phyloP scores from a whole-genome alignment of 2,888 invertebrate species.

The Sipha maydis region DNA sequence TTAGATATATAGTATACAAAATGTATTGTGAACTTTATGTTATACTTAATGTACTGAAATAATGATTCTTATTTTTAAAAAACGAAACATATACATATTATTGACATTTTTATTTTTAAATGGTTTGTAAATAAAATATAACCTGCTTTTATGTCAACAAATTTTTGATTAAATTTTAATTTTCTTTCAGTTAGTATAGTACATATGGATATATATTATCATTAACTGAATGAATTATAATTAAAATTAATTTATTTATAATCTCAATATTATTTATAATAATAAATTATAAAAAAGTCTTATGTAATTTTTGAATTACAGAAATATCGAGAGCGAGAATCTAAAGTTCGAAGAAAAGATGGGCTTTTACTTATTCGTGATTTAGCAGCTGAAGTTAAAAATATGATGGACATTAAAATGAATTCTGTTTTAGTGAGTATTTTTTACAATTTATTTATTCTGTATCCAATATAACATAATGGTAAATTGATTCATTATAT shows the following conservation, averaged over 20 bases:
- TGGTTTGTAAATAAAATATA: neutral
- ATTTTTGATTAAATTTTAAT: neutral
- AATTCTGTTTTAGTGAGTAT: constrained; percentile 87
- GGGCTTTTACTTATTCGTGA: constrained; percentile 86
- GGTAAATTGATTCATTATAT: neutral
- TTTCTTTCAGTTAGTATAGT: neutral
- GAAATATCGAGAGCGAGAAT: constrained; percentile 84
- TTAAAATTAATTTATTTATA: neutral
- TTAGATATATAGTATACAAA: no score
- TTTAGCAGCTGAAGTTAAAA: constrained; percentile 89
- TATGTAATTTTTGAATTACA: constrained; percentile 68
- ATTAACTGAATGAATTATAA: neutral
- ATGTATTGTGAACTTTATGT: no score
- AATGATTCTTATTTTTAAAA: no score
- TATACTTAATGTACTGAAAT: no score
- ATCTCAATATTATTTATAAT: neutral
- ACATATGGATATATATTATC: no score
- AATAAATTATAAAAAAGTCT: neutral
- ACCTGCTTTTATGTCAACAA: neutral
- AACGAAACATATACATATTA: neutral
- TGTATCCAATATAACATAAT: neutral
- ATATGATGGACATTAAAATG: constrained; percentile 93
- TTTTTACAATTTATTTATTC: neutral
- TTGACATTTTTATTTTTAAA: no score
- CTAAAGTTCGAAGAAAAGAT: constrained; percentile 84